Evolutionary conservation across 2,888 invertebrate genomes (phyloP).

Genomic region (Gastrophysa polygoni): DNA sequence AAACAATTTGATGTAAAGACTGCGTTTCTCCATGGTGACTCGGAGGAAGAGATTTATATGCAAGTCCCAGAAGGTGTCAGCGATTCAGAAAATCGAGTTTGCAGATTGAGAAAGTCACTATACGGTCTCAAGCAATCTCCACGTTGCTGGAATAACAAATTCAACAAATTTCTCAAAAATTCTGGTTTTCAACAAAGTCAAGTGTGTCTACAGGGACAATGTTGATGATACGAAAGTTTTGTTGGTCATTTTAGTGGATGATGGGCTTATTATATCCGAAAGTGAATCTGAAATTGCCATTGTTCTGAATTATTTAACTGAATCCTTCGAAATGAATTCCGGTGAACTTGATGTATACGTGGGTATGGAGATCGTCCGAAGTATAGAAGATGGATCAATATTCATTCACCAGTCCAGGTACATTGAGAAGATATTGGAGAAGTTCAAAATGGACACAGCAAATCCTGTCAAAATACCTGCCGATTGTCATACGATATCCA

Average conservation of each 20-base stretch:
- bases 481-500: too few species aligned
- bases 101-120: not conserved
- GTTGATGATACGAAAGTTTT: not conserved
- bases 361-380: too few species aligned
- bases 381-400: too few species aligned
- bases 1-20: conserved; percentile 3
- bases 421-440: too few species aligned
- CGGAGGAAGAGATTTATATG: conserved; percentile 7
- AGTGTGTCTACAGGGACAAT: conserved; percentile 7
- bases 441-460: too few species aligned
- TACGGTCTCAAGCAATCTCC: conserved; percentile 16
- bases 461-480: too few species aligned
- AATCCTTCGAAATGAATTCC: too few species aligned
- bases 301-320: too few species aligned
- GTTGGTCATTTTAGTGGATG: conserved; percentile 14
- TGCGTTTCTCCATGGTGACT: conserved; percentile 5
- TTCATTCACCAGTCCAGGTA: too few species aligned
- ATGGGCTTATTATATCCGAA: too few species aligned
- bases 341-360: too few species aligned
- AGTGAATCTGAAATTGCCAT: too few species aligned
- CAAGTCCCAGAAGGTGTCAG: not conserved
- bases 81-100: not conserved
- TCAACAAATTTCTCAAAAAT: conserved; percentile 4
- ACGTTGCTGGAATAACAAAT: conserved; percentile 11
- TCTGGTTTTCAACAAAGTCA: conserved; percentile 1